Evolutionary conservation across 2,888 invertebrate species (phyloP).

Genomic region (Atethmia centrago): DNA sequence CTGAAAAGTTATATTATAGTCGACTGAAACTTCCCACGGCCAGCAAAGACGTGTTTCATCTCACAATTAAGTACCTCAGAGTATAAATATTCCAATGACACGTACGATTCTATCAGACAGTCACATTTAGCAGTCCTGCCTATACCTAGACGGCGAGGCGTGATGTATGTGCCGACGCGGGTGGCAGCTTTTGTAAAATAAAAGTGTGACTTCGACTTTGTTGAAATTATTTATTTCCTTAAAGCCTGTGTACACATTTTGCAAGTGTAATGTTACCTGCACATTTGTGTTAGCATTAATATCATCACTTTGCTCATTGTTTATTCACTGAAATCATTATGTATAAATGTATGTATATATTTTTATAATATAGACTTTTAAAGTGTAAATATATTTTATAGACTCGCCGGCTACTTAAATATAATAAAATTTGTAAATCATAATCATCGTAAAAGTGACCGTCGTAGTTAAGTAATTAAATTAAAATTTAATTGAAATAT

Average conservation of each 20-base stretch:
- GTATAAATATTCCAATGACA: constrained; percentile 56
- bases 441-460: constrained; percentile 49
- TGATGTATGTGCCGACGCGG: constrained; percentile 67
- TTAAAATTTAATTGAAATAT: constrained; percentile 45
- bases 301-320: constrained; percentile 16
- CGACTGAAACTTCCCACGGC: not conserved
- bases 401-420: not conserved
- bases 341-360: not conserved
- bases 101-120: constrained; percentile 58
- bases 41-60: constrained; percentile 14
- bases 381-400: constrained; percentile 18
- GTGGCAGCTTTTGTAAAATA: constrained; percentile 66
- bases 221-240: constrained; percentile 68
- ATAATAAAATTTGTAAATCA: constrained; percentile 52
- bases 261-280: constrained; percentile 56
- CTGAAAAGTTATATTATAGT: not conserved
- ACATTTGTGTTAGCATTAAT: constrained; percentile 54
- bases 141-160: constrained; percentile 48
- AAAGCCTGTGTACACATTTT: constrained; percentile 55
- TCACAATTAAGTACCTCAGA: constrained; percentile 9
- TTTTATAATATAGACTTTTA: constrained; percentile 8
- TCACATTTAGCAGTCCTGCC: constrained; percentile 54
- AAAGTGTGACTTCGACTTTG: constrained; percentile 63
- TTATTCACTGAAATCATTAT: not conserved
- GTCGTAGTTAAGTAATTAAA: constrained; percentile 51